These are phyloP conservation scores for Zeus faber DNA, from an alignment of 2,113 vertebrate genomes.

Conservation along the genomic window DNA sequence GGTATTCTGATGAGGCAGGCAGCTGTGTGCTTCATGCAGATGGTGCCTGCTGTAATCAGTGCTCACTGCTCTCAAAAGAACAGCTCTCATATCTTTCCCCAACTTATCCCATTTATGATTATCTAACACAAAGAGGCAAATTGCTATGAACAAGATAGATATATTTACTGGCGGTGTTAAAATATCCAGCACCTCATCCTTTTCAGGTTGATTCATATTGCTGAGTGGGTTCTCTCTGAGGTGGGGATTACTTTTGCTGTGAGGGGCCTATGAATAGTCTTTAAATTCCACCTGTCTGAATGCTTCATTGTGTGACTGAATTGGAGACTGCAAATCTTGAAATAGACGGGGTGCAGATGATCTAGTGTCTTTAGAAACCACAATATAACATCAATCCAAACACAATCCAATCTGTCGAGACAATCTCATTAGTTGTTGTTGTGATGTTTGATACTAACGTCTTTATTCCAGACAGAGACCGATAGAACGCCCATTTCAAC, in stretches of 20 bases:
- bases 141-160: constrained; percentile 65
- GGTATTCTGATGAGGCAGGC: constrained; percentile 66
- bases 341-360: no score
- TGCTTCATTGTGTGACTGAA: no score
- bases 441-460: no score
- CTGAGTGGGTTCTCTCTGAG: constrained; percentile 56
- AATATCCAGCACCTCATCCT: constrained; percentile 42
- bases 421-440: no score
- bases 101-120: constrained; percentile 63
- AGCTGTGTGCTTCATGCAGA: constrained; percentile 64
- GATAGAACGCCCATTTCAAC: no score
- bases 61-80: constrained; percentile 60
- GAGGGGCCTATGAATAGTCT: constrained; percentile 46
- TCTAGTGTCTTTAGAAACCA: no score
- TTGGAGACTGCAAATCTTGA: no score
- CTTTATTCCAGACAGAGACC: no score
- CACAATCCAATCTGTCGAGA: no score
- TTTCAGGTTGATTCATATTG: constrained; percentile 59
- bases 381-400: no score
- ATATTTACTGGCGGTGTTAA: constrained; percentile 62
- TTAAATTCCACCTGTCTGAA: constrained; percentile 31
- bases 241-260: constrained; percentile 60
- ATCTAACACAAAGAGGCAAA: constrained; percentile 62
- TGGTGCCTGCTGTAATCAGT: constrained; percentile 61
- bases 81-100: constrained; percentile 53